Percentiles rank a stretch among this genome's conserved stretches.
Evolutionary conservation across 2,888 invertebrate genomes (phyloP).

Genomic region (Minunthozetes semirufus): DNA sequence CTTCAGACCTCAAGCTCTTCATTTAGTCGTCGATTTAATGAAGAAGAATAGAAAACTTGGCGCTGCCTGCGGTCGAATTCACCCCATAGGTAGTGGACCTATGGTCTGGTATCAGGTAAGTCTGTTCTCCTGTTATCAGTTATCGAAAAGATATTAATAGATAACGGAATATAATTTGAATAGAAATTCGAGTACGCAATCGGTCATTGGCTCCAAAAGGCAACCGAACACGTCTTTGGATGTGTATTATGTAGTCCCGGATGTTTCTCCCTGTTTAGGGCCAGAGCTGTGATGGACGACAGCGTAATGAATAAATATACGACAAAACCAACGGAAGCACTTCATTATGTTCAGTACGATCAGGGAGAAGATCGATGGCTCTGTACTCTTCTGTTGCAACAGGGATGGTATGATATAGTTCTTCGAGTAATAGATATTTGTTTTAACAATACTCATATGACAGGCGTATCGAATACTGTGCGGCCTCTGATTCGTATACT

Average conservation of each 20-base stretch:
- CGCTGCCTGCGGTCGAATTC: conserved; percentile 81
- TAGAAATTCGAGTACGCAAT: conserved; percentile 81
- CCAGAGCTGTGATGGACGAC: conserved; percentile 79
- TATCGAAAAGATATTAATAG: no score
- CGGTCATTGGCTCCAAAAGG: conserved; percentile 87
- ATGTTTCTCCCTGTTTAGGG: conserved; percentile 82
- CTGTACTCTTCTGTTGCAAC: conserved; percentile 89
- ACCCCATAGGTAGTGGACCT: conserved; percentile 73
- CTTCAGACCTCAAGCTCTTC: conserved; percentile 72
- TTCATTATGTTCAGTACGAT: conserved; percentile 55
- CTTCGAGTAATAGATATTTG: background rate
- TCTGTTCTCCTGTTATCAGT: no score
- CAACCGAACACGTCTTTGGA: conserved; percentile 80
- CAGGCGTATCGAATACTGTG: conserved; percentile 70
- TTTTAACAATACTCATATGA: background rate
- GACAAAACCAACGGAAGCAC: conserved; percentile 56
- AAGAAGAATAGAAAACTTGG: conserved; percentile 69
- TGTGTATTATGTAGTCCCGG: conserved; percentile 86
- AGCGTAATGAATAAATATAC: conserved; percentile 85
- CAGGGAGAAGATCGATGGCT: conserved; percentile 94
- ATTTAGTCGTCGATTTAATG: conserved; percentile 73
- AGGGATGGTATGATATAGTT: conserved; percentile 76
- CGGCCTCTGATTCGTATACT: conserved; percentile 66
- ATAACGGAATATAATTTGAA: background rate
- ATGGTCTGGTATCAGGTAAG: conserved; percentile 67